These are phyloP conservation scores for Uloborus plumipes DNA, from an alignment of 2,888 invertebrate species.

Conservation along the genomic window DNA sequence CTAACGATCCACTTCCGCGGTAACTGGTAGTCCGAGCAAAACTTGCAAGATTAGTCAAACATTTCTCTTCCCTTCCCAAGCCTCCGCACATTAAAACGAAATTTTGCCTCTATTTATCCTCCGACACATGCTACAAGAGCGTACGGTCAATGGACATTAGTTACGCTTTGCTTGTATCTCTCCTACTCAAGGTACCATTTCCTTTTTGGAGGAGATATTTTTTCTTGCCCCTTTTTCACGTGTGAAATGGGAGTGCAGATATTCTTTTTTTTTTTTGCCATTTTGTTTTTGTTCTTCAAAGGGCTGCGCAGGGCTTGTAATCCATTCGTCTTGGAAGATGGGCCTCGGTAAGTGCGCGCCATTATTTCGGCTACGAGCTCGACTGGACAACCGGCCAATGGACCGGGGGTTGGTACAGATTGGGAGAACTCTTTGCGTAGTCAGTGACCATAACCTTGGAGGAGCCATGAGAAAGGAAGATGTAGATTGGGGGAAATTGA, in stretches of 20 bases:
- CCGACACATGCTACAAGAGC: slow-evolving; percentile 10
- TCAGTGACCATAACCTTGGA: slow-evolving; percentile 10
- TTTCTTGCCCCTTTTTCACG: slow-evolving; percentile 54
- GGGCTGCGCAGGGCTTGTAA: slow-evolving; percentile 20
- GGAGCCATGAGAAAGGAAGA: slow-evolving; percentile 29
- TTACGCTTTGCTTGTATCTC: slow-evolving; percentile 50
- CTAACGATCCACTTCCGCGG: slow-evolving; percentile 15
- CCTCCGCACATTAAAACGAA: slow-evolving; percentile 18
- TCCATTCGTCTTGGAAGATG: slow-evolving; percentile 60
- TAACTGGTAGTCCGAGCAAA: slow-evolving; percentile 7
- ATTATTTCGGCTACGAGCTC: slow-evolving; percentile 63
- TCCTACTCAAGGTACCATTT: slow-evolving; percentile 36
- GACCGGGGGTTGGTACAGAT: slow-evolving; percentile 12
- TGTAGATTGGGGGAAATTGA: too few relatives aligned
- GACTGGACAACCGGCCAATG: slow-evolving; percentile 45
- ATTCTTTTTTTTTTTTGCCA: slow-evolving; percentile 29
- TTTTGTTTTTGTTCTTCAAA: slow-evolving; percentile 21
- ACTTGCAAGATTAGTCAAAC: slow-evolving; percentile 34
- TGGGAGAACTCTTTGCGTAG: background rate
- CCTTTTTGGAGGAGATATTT: slow-evolving; percentile 19
- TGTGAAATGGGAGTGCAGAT: slow-evolving; percentile 52
- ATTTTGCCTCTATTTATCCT: slow-evolving; percentile 17
- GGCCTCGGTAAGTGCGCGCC: slow-evolving; percentile 42
- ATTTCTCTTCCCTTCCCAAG: slow-evolving; percentile 24
- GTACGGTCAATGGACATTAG: slow-evolving; percentile 56